Evolutionary conservation across 2,113 vertebrate species (phyloP).

Genomic region (Hypanus sabinus): DNA sequence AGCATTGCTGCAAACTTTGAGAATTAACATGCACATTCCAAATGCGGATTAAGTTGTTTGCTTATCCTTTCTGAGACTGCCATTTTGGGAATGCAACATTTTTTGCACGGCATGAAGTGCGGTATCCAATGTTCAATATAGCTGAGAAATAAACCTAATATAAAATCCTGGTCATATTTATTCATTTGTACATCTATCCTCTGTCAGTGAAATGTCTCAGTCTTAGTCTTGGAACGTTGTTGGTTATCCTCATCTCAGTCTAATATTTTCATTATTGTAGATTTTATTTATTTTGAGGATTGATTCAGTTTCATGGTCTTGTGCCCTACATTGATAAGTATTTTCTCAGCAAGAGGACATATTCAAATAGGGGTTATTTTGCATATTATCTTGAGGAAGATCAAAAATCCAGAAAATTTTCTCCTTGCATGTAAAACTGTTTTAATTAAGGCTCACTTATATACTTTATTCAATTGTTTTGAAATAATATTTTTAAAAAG

Average conservation of each 20-base stretch:
- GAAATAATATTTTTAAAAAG: not conserved
- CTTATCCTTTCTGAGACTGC: not conserved
- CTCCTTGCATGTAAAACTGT: not conserved
- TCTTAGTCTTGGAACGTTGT: not conserved
- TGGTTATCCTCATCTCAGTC: not conserved
- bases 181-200: not conserved
- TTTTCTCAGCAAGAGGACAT: not conserved
- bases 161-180: not conserved
- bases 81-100: not conserved
- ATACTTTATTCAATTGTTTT: not conserved
- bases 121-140: not conserved
- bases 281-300: not conserved
- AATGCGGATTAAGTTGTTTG: not conserved
- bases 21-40: not conserved
- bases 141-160: not conserved
- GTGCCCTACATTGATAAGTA: not conserved
- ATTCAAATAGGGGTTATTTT: not conserved
- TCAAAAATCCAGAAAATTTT: not conserved
- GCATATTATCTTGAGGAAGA: not conserved
- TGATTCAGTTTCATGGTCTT: not conserved
- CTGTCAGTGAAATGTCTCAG: not conserved
- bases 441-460: not conserved
- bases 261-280: not conserved
- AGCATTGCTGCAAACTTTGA: not conserved
- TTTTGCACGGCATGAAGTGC: not conserved